phyloP scores from a whole-genome alignment of 2,797 vertebrate species.

The Coregonus sp. region DNA sequence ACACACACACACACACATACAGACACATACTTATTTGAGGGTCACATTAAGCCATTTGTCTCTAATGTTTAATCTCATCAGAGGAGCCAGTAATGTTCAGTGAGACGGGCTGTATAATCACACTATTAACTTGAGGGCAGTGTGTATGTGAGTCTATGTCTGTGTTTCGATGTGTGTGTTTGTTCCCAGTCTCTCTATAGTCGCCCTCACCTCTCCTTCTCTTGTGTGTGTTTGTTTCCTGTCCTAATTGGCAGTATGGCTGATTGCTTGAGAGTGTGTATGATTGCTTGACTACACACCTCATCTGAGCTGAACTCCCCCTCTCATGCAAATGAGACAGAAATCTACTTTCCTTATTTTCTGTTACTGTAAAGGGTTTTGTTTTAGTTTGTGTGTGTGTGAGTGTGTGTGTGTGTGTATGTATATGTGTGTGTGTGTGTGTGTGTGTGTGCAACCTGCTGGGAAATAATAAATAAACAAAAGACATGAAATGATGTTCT shows the following conservation, averaged over 20 bases:
- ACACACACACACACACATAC: background rate
- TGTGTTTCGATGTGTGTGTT: background rate
- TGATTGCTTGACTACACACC: background rate
- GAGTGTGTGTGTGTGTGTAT: background rate
- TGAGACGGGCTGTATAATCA: background rate
- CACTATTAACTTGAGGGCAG: conserved; percentile 18
- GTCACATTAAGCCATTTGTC: conserved; percentile 5
- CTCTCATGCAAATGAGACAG: background rate
- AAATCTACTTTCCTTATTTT: background rate
- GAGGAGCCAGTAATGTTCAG: background rate
- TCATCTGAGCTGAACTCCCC: background rate
- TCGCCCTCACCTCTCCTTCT: background rate
- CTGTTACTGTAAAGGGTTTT: background rate
- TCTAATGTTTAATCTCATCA: conserved; percentile 11
- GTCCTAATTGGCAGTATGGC: background rate
- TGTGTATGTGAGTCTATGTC: background rate
- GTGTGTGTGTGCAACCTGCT: background rate
- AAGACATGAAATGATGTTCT: background rate
- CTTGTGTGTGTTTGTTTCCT: background rate
- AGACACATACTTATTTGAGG: background rate
- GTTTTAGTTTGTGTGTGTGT: background rate
- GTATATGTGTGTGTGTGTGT: background rate
- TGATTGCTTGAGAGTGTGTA: too few species aligned
- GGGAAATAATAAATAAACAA: background rate
- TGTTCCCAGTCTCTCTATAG: background rate